phyloP scores from a whole-genome alignment of 2,888 invertebrate species.

The Zaprionus obscuricornis region DNA sequence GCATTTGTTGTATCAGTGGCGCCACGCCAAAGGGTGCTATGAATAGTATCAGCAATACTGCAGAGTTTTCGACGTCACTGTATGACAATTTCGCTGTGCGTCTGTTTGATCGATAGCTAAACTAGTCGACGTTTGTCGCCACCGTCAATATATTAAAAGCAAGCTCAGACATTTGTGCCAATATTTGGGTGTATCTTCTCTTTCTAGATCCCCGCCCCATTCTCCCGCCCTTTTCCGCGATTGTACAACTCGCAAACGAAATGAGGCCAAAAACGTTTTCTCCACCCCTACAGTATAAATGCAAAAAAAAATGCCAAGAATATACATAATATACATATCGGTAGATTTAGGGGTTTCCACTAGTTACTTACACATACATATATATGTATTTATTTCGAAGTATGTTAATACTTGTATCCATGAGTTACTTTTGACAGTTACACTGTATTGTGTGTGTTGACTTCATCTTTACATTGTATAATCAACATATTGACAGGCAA shows the following conservation, averaged over 20 bases:
- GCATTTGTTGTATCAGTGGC: constrained; percentile 46
- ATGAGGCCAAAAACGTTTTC: constrained; percentile 57
- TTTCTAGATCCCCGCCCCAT: neutral
- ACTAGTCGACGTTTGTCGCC: constrained; percentile 69
- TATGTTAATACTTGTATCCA: too few relatives aligned
- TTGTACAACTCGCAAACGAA: constrained; percentile 64
- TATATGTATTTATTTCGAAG: too few relatives aligned
- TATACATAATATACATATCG: too few relatives aligned
- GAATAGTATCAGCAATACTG: neutral
- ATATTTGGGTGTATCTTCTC: constrained; percentile 39
- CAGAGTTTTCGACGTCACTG: constrained; percentile 15
- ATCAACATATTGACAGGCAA: constrained; percentile 39
- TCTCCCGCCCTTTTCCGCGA: constrained; percentile 21
- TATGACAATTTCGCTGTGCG: constrained; percentile 51
- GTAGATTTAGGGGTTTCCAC: constrained; percentile 37
- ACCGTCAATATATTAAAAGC: constrained; percentile 59
- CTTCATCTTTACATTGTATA: constrained; percentile 48
- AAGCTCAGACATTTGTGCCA: constrained; percentile 62
- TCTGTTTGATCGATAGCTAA: constrained; percentile 80
- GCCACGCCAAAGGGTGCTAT: neutral
- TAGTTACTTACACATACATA: constrained; percentile 30
- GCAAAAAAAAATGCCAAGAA: constrained; percentile 40
- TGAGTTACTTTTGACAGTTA: constrained; percentile 54
- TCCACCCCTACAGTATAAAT: neutral
- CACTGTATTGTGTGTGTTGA: constrained; percentile 17